Evolutionary conservation across 1,140 invertebrate species (phyloP).

Genomic region (Drosophila ercepeae): DNA sequence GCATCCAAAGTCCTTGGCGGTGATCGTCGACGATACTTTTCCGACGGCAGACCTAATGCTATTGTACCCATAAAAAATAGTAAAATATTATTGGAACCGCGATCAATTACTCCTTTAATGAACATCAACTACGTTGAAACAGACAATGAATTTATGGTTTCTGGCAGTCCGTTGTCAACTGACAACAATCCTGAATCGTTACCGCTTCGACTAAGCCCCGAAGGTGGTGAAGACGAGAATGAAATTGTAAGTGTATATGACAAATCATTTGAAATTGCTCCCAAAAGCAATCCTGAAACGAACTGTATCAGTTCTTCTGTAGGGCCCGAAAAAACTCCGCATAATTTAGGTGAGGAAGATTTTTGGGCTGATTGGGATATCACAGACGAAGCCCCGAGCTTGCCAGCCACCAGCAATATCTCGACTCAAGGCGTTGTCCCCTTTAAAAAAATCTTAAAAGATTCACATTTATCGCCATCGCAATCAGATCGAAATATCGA

Average conservation of each 20-base stretch:
- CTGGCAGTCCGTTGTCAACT: slow-evolving; percentile 67
- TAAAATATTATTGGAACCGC: slow-evolving; percentile 61
- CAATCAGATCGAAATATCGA: slow-evolving; percentile 81
- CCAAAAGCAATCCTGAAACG: slow-evolving; percentile 1
- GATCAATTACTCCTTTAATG: slow-evolving; percentile 79
- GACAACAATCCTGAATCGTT: slow-evolving; percentile 79
- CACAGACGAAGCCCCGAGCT: slow-evolving; percentile 82
- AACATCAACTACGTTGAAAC: slow-evolving; percentile 57
- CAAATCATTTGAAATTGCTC: slow-evolving; percentile 23
- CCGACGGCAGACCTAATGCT: slow-evolving; percentile 89
- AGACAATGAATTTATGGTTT: slow-evolving; percentile 71
- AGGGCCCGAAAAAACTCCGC: slow-evolving; percentile 36
- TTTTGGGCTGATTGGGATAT: slow-evolving; percentile 91
- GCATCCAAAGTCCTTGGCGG: slow-evolving; percentile 92
- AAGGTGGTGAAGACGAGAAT: slow-evolving; percentile 90
- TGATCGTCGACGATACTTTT: slow-evolving; percentile 91
- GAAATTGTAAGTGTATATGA: slow-evolving; percentile 80
- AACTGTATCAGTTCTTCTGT: neutral
- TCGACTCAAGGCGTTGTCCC: slow-evolving; percentile 32
- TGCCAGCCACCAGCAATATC: slow-evolving; percentile 37
- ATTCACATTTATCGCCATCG: neutral
- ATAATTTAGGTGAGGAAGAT: slow-evolving; percentile 83
- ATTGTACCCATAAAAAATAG: slow-evolving; percentile 53
- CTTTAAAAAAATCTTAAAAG: neutral
- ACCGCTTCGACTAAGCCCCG: slow-evolving; percentile 90